Evolutionary conservation across 2,888 invertebrate genomes (phyloP).

Genomic region (Liopterus haemorrhoidalis): DNA sequence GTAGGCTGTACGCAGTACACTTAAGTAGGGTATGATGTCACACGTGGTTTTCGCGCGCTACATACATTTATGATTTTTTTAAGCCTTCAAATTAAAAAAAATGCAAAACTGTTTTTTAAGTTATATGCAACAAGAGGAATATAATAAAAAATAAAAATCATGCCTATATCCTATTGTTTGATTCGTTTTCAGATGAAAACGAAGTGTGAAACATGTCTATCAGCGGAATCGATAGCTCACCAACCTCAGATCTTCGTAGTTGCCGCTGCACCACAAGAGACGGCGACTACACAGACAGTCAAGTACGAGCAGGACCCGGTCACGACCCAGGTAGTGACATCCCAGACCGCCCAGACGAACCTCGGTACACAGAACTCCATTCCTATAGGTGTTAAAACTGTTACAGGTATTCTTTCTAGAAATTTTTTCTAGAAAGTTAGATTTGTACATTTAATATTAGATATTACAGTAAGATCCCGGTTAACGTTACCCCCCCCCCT

Average conservation of each 20-base stretch:
- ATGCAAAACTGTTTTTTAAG: too few relatives aligned
- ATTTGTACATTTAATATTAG: too few relatives aligned
- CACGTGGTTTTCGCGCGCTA: too few relatives aligned
- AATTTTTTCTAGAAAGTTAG: too few relatives aligned
- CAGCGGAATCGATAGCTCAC: conserved; percentile 45
- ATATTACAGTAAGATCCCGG: too few relatives aligned
- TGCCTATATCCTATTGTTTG: neutral
- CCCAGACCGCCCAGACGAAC: conserved; percentile 30
- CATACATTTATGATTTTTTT: too few relatives aligned
- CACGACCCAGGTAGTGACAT: conserved; percentile 43
- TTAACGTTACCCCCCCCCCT: too few relatives aligned
- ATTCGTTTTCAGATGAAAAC: conserved; percentile 35
- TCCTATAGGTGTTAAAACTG: conserved; percentile 40
- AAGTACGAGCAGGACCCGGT: conserved; percentile 44
- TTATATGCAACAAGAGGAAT: too few relatives aligned
- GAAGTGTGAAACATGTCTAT: conserved; percentile 43
- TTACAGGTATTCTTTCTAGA: conserved; percentile 10
- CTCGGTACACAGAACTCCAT: conserved; percentile 49
- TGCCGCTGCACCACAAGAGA: conserved; percentile 48
- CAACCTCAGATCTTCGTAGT: conserved; percentile 60
- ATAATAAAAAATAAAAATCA: too few relatives aligned
- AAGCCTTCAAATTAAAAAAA: too few relatives aligned
- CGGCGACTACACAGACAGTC: conserved; percentile 40
- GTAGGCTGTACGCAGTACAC: too few relatives aligned
- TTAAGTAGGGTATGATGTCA: too few relatives aligned